phyloP scores from a whole-genome alignment of 1,140 invertebrate species.

The Drosophila aff. region DNA sequence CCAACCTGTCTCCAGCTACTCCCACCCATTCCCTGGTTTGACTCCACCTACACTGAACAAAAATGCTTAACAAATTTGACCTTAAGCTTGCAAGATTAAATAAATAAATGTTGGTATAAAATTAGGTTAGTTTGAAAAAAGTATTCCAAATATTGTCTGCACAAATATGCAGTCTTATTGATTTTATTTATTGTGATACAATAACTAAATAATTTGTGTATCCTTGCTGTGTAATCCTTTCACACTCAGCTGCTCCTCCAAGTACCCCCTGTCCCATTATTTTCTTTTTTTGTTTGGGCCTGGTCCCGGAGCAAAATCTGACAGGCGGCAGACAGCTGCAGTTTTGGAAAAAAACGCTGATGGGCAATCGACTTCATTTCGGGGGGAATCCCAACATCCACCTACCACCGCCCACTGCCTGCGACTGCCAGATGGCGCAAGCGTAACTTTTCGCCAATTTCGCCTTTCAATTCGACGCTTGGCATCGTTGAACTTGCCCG shows the following conservation, averaged over 20 bases:
- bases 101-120: no score
- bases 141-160: background rate
- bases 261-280: background rate
- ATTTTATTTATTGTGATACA: background rate
- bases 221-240: conserved; percentile 3
- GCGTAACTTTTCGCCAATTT: conserved; percentile 64
- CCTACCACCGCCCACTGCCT: background rate
- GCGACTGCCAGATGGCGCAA: conserved; percentile 46
- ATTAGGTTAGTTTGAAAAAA: background rate
- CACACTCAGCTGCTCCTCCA: background rate
- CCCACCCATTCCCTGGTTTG: no score
- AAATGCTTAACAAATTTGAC: no score
- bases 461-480: conserved; percentile 61
- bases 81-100: no score
- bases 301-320: conserved; percentile 31
- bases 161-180: no score
- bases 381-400: conserved; percentile 1
- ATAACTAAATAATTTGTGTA: background rate
- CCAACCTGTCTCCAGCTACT: conserved; percentile 37
- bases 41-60: no score
- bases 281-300: conserved; percentile 3
- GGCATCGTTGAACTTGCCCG: conserved; percentile 56
- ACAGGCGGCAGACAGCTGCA: conserved; percentile 72
- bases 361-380: conserved; percentile 74
- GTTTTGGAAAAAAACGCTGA: conserved; percentile 66